These are phyloP conservation scores for Sander vitreus DNA, from an alignment of 2,113 vertebrate species.

Conservation along the genomic window DNA sequence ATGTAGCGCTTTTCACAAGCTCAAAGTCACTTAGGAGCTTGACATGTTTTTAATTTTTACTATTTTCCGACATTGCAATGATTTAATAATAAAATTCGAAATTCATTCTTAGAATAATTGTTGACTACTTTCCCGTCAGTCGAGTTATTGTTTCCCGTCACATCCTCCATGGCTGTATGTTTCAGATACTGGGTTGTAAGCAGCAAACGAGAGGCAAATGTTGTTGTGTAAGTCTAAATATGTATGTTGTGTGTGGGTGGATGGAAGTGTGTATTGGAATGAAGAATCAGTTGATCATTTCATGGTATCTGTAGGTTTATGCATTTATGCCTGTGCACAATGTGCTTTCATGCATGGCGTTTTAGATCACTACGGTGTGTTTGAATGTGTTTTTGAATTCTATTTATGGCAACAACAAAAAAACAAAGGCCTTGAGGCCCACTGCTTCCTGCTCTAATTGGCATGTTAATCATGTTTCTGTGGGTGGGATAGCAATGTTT, in stretches of 20 bases:
- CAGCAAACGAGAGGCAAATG: slow-evolving; percentile 25
- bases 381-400: slow-evolving; percentile 42
- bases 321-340: slow-evolving; percentile 47
- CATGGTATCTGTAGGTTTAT: slow-evolving; percentile 51
- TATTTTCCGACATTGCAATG: background rate
- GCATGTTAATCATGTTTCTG: slow-evolving; percentile 72
- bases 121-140: background rate
- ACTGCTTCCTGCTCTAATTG: slow-evolving; percentile 75
- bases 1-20: too few species aligned
- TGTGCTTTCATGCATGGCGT: slow-evolving; percentile 52
- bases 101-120: background rate
- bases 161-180: background rate
- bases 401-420: slow-evolving; percentile 40
- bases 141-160: background rate
- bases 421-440: slow-evolving; percentile 38
- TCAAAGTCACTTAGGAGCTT: too few species aligned
- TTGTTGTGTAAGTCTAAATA: slow-evolving; percentile 37
- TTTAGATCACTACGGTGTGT: slow-evolving; percentile 13
- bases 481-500: slow-evolving; percentile 64
- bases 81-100: background rate
- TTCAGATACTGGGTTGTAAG: background rate
- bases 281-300: slow-evolving; percentile 49
- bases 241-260: slow-evolving; percentile 46
- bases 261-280: slow-evolving; percentile 26
- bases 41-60: background rate